Evolutionary conservation across 2,888 invertebrate genomes (phyloP), one percentile per base, ranked within the genome.

Genomic region (Pollenia amentaria): DNA sequence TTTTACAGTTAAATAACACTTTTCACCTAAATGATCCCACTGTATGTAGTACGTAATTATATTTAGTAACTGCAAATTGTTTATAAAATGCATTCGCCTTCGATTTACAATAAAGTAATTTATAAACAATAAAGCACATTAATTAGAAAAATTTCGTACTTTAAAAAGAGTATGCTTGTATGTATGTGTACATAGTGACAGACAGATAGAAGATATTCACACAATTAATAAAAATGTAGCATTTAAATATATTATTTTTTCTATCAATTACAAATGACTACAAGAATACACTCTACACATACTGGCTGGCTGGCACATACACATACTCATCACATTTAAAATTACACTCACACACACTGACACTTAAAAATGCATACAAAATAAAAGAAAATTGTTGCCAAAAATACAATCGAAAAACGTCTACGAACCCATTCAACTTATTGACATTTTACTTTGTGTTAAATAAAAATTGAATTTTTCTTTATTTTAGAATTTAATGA

Each of bases 351-450:
- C n/a, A 73, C 12, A 42, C 46, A 64, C 9, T 29, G 6, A 29
- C 12, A 46, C n/a, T 16, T 16, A 73, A 9, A 16, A 55, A 57
- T n/a, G 6, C 40, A 12, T 3, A 57, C 16, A 75, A 44, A 62
- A 18, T 46, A 38, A 38, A 29, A 29, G 12, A 55, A 65, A 64
- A 76, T 85, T 64, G 55, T 79, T 75, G 80, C 87, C 80, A 84
- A 87, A 84, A 87, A 84, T 87, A 87, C 42, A 67, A 72, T 84
- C 62, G 16, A 72, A 82, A 70, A 83, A 84, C 76, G 76, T 87
- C 79, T 87, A 84, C 72, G 87, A 87, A 87, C 84, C 80, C 84
- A 72, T 44, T 73, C 80, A 80, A 87, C 87, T 87, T 77, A 80
- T 80, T 87, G 87, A 87, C 83, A 87, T 87, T 87, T 87, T 55